Conservation (phyloP, 1,140 invertebrate species). For the Danaus melanippus region DNA sequence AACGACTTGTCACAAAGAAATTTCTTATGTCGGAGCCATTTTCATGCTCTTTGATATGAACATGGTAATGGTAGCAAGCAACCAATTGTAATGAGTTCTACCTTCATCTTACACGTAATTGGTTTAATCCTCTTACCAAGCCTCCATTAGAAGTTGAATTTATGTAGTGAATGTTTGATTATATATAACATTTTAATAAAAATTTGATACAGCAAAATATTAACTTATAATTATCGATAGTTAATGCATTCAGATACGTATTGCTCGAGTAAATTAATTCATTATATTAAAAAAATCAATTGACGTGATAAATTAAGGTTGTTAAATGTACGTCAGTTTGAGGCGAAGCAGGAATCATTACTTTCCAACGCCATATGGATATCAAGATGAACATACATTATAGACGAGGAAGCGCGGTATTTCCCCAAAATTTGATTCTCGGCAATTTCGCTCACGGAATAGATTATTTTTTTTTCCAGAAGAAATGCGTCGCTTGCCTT, state of each 20-base stretch:
- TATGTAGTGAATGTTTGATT: too few relatives aligned
- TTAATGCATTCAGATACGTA: not conserved
- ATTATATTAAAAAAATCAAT: not conserved
- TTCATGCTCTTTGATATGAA: constrained; percentile 10
- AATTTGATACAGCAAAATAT: too few relatives aligned
- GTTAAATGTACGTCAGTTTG: not conserved
- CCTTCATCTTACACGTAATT: not conserved
- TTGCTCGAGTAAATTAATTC: not conserved
- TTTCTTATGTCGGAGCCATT: constrained; percentile 7
- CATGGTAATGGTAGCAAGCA: too few relatives aligned
- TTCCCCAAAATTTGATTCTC: constrained; percentile 31
- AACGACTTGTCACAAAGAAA: constrained; percentile 14
- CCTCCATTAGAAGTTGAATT: constrained; percentile 13
- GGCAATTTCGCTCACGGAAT: constrained; percentile 24
- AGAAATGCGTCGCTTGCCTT: constrained; percentile 19
- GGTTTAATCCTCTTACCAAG: not conserved
- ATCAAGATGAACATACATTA: constrained; percentile 17
- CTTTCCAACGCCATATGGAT: constrained; percentile 2
- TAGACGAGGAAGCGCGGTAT: constrained; percentile 28
- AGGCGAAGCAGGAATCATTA: not conserved
- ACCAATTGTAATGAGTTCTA: not conserved
- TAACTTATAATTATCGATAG: too few relatives aligned
- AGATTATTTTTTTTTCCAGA: constrained; percentile 22
- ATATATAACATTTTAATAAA: too few relatives aligned
- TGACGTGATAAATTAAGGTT: not conserved